Percentiles rank a stretch among this genome's conserved stretches.
These are phyloP conservation scores for Aythya fuligula DNA, from an alignment of 2,797 vertebrate species.

Conservation along the genomic window DNA sequence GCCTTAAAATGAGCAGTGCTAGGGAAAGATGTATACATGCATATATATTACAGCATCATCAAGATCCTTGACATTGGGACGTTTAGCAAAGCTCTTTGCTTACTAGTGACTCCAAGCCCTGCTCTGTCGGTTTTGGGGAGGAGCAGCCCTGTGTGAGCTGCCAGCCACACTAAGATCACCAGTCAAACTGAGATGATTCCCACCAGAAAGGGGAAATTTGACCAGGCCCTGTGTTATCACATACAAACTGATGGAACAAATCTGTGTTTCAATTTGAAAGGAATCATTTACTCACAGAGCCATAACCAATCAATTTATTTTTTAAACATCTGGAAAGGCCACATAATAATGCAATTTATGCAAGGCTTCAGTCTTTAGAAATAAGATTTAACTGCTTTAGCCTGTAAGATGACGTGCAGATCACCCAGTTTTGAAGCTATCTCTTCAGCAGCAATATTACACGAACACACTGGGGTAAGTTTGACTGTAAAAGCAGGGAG, in stretches of 20 bases:
- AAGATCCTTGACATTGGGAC: not conserved
- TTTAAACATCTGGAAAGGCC: slow-evolving; percentile 8
- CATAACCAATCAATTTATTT: slow-evolving; percentile 8
- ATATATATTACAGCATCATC: not conserved
- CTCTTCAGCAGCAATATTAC: not conserved
- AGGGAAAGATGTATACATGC: not conserved
- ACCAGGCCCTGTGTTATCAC: not conserved
- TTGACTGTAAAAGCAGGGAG: not conserved
- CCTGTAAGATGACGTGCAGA: not conserved
- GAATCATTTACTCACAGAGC: not conserved
- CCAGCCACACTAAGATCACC: not conserved
- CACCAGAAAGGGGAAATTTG: slow-evolving; percentile 57
- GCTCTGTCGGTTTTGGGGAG: not conserved
- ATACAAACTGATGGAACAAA: slow-evolving; percentile 42
- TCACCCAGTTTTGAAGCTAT: not conserved
- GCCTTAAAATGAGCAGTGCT: not conserved
- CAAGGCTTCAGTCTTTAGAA: not conserved
- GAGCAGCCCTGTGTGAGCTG: not conserved
- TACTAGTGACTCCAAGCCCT: not conserved
- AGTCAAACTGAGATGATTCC: slow-evolving; percentile 27
- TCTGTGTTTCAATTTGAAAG: not conserved
- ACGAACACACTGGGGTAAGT: not conserved
- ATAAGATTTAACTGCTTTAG: slow-evolving; percentile 11
- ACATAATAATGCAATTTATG: not conserved
- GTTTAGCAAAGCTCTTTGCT: not conserved